phyloP scores from a whole-genome alignment of 2,113 vertebrate genomes.

The Cranoglanis bouderius region DNA sequence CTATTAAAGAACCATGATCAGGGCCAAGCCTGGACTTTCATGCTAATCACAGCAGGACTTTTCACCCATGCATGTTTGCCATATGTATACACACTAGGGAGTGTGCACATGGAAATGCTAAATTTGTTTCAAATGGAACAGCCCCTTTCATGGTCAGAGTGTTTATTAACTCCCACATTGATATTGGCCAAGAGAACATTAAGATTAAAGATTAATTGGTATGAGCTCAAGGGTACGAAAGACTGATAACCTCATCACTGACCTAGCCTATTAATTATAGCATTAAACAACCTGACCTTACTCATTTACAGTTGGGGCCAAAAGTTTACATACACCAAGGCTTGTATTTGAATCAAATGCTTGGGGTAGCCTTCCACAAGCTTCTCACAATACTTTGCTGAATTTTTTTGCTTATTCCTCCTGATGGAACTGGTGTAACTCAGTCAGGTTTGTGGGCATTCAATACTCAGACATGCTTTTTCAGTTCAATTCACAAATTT shows the following conservation, averaged over 20 bases:
- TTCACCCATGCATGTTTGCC: constrained; percentile 10
- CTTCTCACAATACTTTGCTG: neutral
- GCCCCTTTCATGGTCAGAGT: neutral
- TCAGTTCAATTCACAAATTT: neutral
- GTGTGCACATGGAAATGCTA: neutral
- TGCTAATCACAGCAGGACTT: constrained; percentile 31
- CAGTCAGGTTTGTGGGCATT: neutral
- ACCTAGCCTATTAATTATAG: constrained; percentile 5
- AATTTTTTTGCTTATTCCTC: neutral
- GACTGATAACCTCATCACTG: constrained; percentile 1
- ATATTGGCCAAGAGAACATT: neutral
- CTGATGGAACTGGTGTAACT: neutral
- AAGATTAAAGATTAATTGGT: constrained; percentile 22
- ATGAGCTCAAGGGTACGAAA: neutral
- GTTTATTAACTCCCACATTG: neutral
- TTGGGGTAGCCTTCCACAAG: neutral
- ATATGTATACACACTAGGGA: constrained; percentile 40
- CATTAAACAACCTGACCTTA: neutral
- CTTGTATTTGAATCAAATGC: neutral
- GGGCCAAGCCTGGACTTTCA: neutral
- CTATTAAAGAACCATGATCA: constrained; percentile 27
- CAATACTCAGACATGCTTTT: neutral
- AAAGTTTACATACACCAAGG: neutral
- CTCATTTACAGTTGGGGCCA: neutral
- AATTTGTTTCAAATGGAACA: constrained; percentile 12